A percentile compares a stretch with the other conserved stretches of the same genome.
These are phyloP conservation scores for Halichoeres trimaculatus DNA, from an alignment of 2,113 vertebrate species.

Conservation along the genomic window DNA sequence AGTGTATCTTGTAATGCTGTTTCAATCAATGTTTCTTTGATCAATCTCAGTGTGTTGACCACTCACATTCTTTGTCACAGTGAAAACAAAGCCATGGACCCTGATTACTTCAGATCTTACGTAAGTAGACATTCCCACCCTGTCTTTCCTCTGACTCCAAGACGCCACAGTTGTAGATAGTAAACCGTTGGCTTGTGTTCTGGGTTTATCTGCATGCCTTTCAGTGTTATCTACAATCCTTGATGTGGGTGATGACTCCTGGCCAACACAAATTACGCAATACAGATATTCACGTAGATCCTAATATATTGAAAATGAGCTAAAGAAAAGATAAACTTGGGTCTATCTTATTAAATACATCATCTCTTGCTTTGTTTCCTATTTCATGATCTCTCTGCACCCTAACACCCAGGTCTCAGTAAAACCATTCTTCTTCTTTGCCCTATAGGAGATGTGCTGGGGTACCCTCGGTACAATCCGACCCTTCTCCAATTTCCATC, in stretches of 20 bases:
- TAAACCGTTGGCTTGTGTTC: background rate
- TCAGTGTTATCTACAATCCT: background rate
- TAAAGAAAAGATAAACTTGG: no score
- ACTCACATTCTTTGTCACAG: background rate
- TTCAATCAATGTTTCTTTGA: no score
- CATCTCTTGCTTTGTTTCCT: background rate
- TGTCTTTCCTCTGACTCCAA: background rate
- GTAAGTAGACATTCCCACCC: conserved; percentile 43
- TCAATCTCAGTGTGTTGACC: no score
- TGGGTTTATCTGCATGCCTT: conserved; percentile 1
- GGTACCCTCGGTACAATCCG: conserved; percentile 78
- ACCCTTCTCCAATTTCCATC: conserved; percentile 73
- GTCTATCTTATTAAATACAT: accelerated
- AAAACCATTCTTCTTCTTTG: background rate
- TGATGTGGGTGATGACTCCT: background rate
- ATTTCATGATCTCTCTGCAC: background rate
- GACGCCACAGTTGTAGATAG: background rate
- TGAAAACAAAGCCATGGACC: conserved; percentile 58
- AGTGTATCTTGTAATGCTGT: no score
- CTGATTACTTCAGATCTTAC: conserved; percentile 45
- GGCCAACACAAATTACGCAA: background rate
- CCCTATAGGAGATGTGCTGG: conserved; percentile 74
- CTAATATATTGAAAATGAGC: no score
- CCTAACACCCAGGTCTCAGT: background rate
- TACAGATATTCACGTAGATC: background rate